Conservation (phyloP, 2,113 vertebrate genomes). For the Cavia porcellus region DNA sequence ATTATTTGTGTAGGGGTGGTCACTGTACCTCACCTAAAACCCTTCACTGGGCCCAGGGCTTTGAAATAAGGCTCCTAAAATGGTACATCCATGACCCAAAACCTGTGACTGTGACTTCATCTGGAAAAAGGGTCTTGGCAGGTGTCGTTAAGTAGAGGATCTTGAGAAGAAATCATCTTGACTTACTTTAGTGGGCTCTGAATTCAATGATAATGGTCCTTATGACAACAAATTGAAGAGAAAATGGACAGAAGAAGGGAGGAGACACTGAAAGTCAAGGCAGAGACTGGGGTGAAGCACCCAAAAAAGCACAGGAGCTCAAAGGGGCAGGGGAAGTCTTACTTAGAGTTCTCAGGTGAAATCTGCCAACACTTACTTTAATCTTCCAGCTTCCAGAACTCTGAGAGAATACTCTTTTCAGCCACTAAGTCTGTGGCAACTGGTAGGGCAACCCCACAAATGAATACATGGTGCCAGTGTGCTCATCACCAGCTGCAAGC, state of each 20-base stretch:
- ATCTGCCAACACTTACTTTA: not conserved
- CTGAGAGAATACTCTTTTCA: not conserved
- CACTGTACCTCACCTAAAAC: not conserved
- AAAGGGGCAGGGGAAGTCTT: not conserved
- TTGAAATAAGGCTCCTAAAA: not conserved
- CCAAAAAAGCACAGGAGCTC: not conserved
- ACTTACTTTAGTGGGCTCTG: not conserved
- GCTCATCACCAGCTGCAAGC: not conserved
- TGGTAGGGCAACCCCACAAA: not conserved
- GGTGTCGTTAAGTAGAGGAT: not conserved
- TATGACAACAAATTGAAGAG: not conserved
- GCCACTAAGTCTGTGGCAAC: not conserved
- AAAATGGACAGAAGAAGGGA: not conserved
- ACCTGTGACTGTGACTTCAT: not conserved
- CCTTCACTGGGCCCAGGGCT: not conserved
- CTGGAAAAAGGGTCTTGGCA: not conserved
- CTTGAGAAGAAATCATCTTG: not conserved
- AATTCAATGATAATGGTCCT: not conserved
- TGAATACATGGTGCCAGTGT: not conserved
- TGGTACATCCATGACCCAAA: not conserved
- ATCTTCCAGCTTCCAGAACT: not conserved
- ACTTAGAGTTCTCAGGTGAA: not conserved
- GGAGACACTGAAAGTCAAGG: not conserved
- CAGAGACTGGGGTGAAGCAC: not conserved
- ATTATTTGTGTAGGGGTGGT: not conserved